A percentile compares a stretch with the other conserved stretches of the same genome.
Conservation (phyloP, 1,140 invertebrate genomes). For the Aphaenogaster rudis region DNA sequence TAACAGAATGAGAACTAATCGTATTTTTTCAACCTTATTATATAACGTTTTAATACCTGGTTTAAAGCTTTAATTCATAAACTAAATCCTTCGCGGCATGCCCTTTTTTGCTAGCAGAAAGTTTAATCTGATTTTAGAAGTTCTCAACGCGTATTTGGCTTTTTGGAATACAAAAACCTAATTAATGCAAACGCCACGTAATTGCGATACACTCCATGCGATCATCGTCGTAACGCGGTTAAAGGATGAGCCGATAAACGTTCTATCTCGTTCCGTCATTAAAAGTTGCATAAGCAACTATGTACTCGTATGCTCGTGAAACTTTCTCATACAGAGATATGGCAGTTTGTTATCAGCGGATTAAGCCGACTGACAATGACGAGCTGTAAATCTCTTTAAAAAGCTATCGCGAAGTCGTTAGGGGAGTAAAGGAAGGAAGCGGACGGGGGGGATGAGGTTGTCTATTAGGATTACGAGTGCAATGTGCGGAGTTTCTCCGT, state of each 20-base stretch:
- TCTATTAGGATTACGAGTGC: slow-evolving; percentile 40
- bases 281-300: slow-evolving; percentile 48
- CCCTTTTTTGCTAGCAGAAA: neutral
- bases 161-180: slow-evolving; percentile 5
- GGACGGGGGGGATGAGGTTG: neutral
- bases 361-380: slow-evolving; percentile 37
- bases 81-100: neutral
- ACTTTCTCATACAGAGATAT: slow-evolving; percentile 2
- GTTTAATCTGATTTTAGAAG: slow-evolving; percentile 39
- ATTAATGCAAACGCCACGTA: slow-evolving; percentile 21
- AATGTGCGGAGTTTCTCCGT: neutral
- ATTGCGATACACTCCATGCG: neutral
- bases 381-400: slow-evolving; percentile 54
- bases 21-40: neutral
- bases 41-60: neutral
- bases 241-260: slow-evolving; percentile 6
- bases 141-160: neutral
- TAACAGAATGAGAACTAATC: neutral
- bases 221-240: neutral
- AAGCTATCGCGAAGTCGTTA: slow-evolving; percentile 25
- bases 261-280: slow-evolving; percentile 40
- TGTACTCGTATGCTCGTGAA: slow-evolving; percentile 1
- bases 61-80: neutral
- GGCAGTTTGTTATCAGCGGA: slow-evolving; percentile 24
- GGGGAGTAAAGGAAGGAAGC: neutral